Evolutionary conservation across 2,113 vertebrate genomes (phyloP).

Genomic region (Pristiophorus japonicus): DNA sequence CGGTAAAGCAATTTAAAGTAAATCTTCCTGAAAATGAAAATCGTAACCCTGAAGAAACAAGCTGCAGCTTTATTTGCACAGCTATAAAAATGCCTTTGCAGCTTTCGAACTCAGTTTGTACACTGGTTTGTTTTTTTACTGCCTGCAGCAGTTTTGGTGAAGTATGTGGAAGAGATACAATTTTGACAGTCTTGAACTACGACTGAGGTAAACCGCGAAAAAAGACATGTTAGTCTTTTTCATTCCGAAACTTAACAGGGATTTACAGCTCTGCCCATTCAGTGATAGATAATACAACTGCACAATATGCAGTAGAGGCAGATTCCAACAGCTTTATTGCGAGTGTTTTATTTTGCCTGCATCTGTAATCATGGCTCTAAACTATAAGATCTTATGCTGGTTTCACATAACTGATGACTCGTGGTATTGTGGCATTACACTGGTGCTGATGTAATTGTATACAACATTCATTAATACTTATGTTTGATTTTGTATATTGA

Average conservation of each 20-base stretch:
- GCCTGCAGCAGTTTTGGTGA: not conserved
- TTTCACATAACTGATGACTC: not conserved
- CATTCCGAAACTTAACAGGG: conserved; percentile 1
- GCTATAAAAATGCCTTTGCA: conserved; percentile 19
- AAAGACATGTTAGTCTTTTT: not conserved
- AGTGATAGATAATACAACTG: not conserved
- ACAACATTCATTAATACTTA: not conserved
- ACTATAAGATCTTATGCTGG: not conserved
- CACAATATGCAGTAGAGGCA: not conserved
- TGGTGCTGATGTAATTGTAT: not conserved
- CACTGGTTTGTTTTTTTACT: conserved; percentile 21
- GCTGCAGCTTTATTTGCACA: conserved; percentile 24
- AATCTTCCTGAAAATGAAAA: conserved; percentile 22
- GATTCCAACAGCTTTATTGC: not conserved
- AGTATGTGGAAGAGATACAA: not conserved
- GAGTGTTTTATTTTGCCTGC: not conserved
- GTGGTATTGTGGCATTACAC: not conserved
- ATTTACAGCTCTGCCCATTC: not conserved
- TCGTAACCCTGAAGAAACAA: conserved; percentile 9
- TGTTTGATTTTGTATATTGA: not conserved
- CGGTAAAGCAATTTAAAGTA: not conserved
- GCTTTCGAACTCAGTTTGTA: not conserved
- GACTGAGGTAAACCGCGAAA: not conserved
- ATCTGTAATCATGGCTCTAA: not conserved
- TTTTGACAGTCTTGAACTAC: conserved; percentile 22